phyloP scores from a whole-genome alignment of 2,888 invertebrate genomes.

The Tipula confusa region DNA sequence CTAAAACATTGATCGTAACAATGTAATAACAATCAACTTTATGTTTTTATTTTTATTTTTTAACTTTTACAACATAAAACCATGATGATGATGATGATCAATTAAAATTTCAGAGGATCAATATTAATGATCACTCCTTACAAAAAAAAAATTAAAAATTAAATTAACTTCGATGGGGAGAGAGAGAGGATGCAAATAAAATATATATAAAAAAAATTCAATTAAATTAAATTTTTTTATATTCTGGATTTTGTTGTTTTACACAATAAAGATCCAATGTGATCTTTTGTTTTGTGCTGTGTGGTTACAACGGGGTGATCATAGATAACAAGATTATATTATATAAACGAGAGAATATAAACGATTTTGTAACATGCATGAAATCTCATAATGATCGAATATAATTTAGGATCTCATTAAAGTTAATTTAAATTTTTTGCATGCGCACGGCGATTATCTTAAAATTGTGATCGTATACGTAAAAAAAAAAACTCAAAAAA shows the following conservation, averaged over 20 bases:
- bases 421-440: constrained; percentile 16
- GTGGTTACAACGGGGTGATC: background rate
- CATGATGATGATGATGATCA: background rate
- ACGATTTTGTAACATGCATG: constrained; percentile 25
- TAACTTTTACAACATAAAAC: background rate
- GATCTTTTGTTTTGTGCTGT: background rate
- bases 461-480: background rate
- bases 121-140: background rate
- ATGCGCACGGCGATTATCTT: background rate
- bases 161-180: background rate
- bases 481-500: too few species aligned
- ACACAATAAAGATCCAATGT: constrained; percentile 12
- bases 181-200: background rate
- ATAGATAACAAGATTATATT: background rate
- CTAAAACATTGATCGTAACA: constrained; percentile 12
- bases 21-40: background rate
- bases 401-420: constrained; percentile 25
- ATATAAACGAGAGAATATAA: background rate
- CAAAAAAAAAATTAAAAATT: background rate
- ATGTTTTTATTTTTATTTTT: background rate
- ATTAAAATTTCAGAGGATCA: background rate
- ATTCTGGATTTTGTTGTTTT: too few species aligned
- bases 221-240: too few species aligned
- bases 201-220: background rate
- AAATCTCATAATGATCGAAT: constrained; percentile 20